Conservation (phyloP, 2,888 invertebrate species). For the Caenorhabditis angaria region DNA sequence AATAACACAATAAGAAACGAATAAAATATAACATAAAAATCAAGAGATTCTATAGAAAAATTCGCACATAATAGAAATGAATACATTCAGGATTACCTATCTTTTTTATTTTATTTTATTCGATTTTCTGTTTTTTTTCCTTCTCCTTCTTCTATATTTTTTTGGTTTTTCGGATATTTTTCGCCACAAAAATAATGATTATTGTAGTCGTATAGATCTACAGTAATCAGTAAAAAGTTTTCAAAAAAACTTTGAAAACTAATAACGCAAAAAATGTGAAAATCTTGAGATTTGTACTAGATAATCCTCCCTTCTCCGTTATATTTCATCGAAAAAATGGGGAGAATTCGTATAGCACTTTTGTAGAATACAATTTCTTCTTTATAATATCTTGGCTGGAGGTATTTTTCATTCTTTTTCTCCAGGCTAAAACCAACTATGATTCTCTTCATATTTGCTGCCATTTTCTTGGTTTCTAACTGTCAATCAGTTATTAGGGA, state of each 20-base stretch:
- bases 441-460: background rate
- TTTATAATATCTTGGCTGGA: background rate
- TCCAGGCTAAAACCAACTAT: slow-evolving; percentile 4
- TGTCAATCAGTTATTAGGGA: slow-evolving; percentile 9
- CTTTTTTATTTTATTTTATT: background rate
- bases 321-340: background rate
- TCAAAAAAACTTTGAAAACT: slow-evolving; percentile 4
- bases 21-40: background rate
- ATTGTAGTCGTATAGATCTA: background rate
- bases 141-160: slow-evolving; percentile 7
- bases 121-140: slow-evolving; percentile 23
- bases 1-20: background rate
- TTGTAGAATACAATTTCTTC: background rate
- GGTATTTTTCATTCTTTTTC: background rate
- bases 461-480: background rate
- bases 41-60: slow-evolving; percentile 3
- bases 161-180: slow-evolving; percentile 18
- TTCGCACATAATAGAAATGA: background rate
- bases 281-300: slow-evolving; percentile 5
- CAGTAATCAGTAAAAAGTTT: background rate
- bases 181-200: slow-evolving; percentile 16
- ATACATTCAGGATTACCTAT: slow-evolving; percentile 30
- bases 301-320: slow-evolving; percentile 13
- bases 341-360: background rate
- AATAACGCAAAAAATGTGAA: background rate